A percentile compares a stretch with the other conserved stretches of the same genome.
Evolutionary conservation across 1,140 invertebrate species (phyloP).

Genomic region (Venustaconcha ellipsiformis): DNA sequence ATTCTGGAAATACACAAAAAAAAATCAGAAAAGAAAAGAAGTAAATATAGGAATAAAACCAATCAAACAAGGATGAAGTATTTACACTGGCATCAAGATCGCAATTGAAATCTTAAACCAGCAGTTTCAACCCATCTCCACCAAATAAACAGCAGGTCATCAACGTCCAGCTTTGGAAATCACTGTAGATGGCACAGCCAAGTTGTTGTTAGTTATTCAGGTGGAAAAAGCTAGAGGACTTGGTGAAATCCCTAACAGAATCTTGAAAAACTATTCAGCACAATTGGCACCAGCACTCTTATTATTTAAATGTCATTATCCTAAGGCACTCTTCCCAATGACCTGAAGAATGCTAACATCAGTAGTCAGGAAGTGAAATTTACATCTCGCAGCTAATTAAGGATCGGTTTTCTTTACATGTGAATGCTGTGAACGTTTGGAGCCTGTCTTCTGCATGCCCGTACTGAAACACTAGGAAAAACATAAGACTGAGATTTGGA

Average conservation of each 20-base stretch:
- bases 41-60: constrained; percentile 10
- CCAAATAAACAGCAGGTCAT: background rate
- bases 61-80: constrained; percentile 1
- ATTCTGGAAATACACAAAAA: too few species aligned
- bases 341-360: constrained; percentile 2
- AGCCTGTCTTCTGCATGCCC: constrained; percentile 4
- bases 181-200: background rate
- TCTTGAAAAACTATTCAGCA: constrained; percentile 9
- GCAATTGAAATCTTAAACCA: constrained; percentile 11
- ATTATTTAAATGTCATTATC: constrained; percentile 7
- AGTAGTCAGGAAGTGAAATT: constrained; percentile 6
- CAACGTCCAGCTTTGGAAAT: background rate
- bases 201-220: background rate
- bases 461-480: constrained; percentile 9
- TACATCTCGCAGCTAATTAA: constrained; percentile 11
- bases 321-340: background rate
- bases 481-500: constrained; percentile 7
- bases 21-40: constrained; percentile 9
- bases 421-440: constrained; percentile 11
- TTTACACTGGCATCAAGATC: constrained; percentile 8
- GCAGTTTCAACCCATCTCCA: constrained; percentile 8
- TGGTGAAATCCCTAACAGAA: background rate
- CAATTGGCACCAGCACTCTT: background rate
- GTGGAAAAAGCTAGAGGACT: constrained; percentile 5
- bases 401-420: constrained; percentile 8